A percentile compares a stretch with the other conserved stretches of the same genome.
Evolutionary conservation across 2,888 invertebrate genomes (phyloP).

Genomic region (Sesia apiformis): DNA sequence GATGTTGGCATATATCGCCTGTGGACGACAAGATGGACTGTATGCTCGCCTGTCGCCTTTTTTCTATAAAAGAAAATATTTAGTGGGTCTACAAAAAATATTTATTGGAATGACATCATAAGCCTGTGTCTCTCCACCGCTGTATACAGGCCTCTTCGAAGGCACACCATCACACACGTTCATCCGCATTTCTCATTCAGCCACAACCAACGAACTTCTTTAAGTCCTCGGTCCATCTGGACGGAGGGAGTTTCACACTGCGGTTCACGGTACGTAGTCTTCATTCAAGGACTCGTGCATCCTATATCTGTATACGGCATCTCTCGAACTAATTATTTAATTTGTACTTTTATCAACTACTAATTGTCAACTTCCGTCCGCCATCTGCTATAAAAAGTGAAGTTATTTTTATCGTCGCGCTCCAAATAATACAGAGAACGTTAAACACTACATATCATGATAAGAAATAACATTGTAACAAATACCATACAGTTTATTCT

Average conservation of each 20-base stretch:
- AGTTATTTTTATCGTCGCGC: no score
- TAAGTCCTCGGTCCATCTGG: background rate
- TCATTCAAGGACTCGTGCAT: background rate
- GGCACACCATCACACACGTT: background rate
- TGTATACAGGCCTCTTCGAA: background rate
- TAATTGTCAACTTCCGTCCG: background rate
- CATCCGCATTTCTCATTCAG: background rate
- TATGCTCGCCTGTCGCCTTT: no score
- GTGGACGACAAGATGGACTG: no score
- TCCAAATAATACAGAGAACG: no score
- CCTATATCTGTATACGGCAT: no score
- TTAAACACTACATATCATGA: no score
- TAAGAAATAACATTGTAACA: no score
- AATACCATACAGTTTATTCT: no score
- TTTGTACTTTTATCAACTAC: background rate
- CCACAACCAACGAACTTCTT: background rate
- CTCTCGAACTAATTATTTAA: no score
- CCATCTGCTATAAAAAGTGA: background rate
- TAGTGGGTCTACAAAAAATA: no score
- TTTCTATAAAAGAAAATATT: no score
- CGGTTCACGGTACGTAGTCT: background rate
- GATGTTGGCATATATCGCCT: no score
- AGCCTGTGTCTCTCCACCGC: background rate
- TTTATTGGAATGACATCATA: background rate
- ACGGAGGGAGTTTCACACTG: background rate